Base-by-base conservation (phyloP, 2,113 vertebrate genomes). In the Trematocara stigmaticum region DNA sequence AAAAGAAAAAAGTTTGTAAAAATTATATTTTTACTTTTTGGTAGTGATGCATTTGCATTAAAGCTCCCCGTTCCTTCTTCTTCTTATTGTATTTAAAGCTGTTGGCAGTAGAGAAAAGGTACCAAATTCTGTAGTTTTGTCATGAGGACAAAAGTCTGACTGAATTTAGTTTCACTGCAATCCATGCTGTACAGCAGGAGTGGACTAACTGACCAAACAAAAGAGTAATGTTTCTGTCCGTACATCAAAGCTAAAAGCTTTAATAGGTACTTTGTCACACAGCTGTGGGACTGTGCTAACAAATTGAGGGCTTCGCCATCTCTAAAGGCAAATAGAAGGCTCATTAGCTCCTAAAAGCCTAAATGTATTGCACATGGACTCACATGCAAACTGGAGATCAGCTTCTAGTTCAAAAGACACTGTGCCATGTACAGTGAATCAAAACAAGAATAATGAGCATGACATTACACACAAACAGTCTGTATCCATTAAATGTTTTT, bases 21-120 rank as follows among this genome's bases (percentile, higher is more conserved):
- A 7, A 11, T 7, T 4, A 0, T 2, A 59, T 10, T 59, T 61
- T 10, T 6, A 10, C 57, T 34, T 61, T 61, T 10, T 61, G 57
- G 4, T 66, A 1, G 1, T 38, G 34, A 66, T 8, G 64, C 6
- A 42, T 42, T 69, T 69, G 35, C 4, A 42, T 42, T 69, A 9
- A 42, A 42, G n/a, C 64, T 42, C 35, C 4, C 4, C 0, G 10
- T 42, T 42, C n/a, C 11, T 3, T 0, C 20, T 3, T 0, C 20
- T 18, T 31, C 0, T 6, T 26, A 6, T 26, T 45, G 20, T 45
- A 45, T 29, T 4, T 26, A 26, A 1, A 45, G 20, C 12, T 71
- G 40, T 16, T 47, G 40, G 2, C 40, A 16, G 20, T 3, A 47
- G 0, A 47, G 40, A 74, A 74, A 74, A 74, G 3, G 8, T 16